Evolutionary conservation across 2,888 invertebrate genomes (phyloP).

Genomic region (Eupithecia vulgata): DNA sequence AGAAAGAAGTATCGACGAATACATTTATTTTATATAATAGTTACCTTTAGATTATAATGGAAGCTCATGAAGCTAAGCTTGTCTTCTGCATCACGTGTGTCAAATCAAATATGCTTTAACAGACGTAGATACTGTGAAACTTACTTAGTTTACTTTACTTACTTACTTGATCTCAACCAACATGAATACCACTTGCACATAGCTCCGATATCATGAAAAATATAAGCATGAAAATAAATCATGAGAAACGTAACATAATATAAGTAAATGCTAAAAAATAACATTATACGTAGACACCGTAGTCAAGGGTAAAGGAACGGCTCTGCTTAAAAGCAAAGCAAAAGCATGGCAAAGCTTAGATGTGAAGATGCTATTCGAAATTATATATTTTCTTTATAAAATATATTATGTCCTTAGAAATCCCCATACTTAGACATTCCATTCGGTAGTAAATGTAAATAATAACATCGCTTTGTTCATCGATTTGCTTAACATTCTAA

Average conservation of each 20-base stretch:
- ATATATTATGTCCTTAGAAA: conserved; percentile 35
- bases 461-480: conserved; percentile 62
- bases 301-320: conserved; percentile 34
- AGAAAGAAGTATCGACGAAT: conserved; percentile 54
- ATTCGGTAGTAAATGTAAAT: conserved; percentile 61
- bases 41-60: conserved; percentile 45
- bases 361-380: conserved; percentile 20
- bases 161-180: conserved; percentile 45
- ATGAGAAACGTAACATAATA: conserved; percentile 34
- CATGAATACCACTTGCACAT: conserved; percentile 29
- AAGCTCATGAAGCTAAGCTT: conserved; percentile 45
- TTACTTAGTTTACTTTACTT: too few relatives aligned
- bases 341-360: conserved; percentile 10
- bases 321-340: conserved; percentile 36
- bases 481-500: conserved; percentile 50
- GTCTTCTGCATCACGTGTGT: conserved; percentile 57
- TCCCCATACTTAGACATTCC: conserved; percentile 75
- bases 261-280: not conserved
- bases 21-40: conserved; percentile 80
- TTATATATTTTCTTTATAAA: conserved; percentile 37
- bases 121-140: conserved; percentile 46
- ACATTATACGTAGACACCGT: conserved; percentile 33
- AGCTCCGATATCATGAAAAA: conserved; percentile 32
- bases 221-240: conserved; percentile 21
- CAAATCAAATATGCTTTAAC: conserved; percentile 60